Percentiles rank a stretch among this genome's conserved stretches.
These are phyloP conservation scores for Melopsittacus undulatus DNA, from an alignment of 2,797 vertebrate genomes.

Conservation along the genomic window DNA sequence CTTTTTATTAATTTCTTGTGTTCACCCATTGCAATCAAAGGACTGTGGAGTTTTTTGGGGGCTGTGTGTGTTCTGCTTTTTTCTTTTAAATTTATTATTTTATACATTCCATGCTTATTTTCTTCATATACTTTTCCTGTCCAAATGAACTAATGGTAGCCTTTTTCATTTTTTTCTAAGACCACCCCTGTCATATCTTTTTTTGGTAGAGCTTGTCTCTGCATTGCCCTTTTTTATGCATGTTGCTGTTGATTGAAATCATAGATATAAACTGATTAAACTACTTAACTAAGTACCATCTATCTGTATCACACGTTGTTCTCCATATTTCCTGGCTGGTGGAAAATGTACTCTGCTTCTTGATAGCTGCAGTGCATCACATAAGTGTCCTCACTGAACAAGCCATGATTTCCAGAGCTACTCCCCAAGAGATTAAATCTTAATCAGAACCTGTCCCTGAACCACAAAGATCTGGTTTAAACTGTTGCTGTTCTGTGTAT, in stretches of 20 bases:
- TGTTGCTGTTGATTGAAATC: neutral
- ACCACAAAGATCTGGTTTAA: neutral
- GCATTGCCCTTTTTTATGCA: neutral
- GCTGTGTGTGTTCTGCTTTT: neutral
- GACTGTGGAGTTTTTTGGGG: neutral
- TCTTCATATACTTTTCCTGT: neutral
- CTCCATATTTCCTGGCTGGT: neutral
- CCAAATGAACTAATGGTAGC: neutral
- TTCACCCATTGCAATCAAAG: neutral
- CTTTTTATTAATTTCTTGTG: neutral
- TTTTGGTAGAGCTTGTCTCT: neutral
- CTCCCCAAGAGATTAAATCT: conserved; percentile 8
- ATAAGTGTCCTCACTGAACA: neutral
- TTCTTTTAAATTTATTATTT: neutral
- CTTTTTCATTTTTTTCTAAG: neutral
- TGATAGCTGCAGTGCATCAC: neutral
- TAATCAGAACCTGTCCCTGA: conserved; percentile 35
- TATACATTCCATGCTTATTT: neutral
- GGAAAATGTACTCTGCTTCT: neutral
- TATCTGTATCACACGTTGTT: neutral
- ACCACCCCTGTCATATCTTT: neutral
- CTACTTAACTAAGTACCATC: neutral
- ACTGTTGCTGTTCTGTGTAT: neutral
- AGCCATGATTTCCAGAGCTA: neutral
- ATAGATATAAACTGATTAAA: neutral